Evolutionary conservation across 2,113 vertebrate genomes (phyloP).

Genomic region (Tapirus terrestris): DNA sequence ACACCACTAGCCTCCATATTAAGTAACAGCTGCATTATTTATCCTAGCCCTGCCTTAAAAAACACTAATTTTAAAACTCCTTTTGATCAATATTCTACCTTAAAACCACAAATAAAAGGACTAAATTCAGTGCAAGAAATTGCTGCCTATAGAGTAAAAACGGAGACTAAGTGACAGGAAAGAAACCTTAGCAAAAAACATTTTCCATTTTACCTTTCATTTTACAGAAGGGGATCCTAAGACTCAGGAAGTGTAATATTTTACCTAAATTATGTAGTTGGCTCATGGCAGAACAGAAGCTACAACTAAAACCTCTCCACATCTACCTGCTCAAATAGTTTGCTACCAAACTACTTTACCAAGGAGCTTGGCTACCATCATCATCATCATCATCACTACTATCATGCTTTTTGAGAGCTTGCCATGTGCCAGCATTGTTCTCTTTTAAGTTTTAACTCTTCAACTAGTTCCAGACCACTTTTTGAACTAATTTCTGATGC

Average conservation of each 20-base stretch:
- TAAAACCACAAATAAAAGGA: conserved; percentile 7
- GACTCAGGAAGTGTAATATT: neutral
- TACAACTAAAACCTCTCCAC: neutral
- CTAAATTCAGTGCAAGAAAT: neutral
- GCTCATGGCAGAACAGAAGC: neutral
- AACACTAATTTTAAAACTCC: neutral
- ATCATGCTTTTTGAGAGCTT: neutral
- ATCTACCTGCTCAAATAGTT: neutral
- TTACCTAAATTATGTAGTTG: neutral
- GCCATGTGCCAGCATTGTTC: neutral
- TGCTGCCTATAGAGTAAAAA: neutral
- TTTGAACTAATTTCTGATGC: neutral
- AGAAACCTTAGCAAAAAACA: neutral
- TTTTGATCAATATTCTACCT: neutral
- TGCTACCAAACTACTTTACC: neutral
- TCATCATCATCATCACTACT: neutral
- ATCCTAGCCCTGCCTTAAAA: neutral
- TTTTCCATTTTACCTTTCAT: neutral
- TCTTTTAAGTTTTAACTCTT: neutral
- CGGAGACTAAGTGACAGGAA: neutral
- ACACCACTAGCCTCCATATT: neutral
- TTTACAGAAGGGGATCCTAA: neutral
- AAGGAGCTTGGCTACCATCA: neutral
- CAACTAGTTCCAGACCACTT: neutral
- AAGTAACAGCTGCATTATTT: neutral